Evolutionary conservation across 2,113 vertebrate genomes (phyloP).

Genomic region (Gnathonemus longibarbis): DNA sequence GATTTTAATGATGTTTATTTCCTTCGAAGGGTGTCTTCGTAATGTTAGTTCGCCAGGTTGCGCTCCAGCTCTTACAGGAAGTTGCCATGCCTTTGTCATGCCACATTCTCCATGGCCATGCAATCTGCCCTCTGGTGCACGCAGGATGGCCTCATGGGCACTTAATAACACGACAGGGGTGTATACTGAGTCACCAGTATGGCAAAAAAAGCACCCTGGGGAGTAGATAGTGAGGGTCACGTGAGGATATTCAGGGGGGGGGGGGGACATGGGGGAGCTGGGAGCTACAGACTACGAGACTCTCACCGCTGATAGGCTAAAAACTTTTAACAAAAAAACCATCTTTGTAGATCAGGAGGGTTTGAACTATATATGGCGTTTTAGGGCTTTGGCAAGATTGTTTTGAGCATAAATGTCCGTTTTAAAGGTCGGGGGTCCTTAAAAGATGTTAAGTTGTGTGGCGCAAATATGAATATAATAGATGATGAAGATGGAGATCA

Average conservation of each 20-base stretch:
- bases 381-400: not conserved
- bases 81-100: not conserved
- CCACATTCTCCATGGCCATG: not conserved
- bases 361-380: not conserved
- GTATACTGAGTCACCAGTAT: not conserved
- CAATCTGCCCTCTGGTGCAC: not conserved
- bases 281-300: not conserved
- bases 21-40: not conserved
- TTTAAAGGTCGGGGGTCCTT: not conserved
- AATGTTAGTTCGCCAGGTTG: not conserved
- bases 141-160: not conserved
- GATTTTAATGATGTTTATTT: constrained; percentile 4
- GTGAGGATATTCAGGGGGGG: not conserved
- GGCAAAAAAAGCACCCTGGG: not conserved
- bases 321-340: not conserved
- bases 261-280: not conserved
- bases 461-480: not conserved
- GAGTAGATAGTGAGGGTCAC: not conserved
- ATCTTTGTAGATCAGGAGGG: not conserved
- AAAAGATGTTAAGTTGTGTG: not conserved
- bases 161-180: not conserved
- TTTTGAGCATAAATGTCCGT: not conserved
- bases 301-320: not conserved
- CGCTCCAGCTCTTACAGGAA: not conserved
- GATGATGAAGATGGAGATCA: not conserved